Evolutionary conservation across 2,888 invertebrate genomes (phyloP).

Genomic region (Norana najaformis): DNA sequence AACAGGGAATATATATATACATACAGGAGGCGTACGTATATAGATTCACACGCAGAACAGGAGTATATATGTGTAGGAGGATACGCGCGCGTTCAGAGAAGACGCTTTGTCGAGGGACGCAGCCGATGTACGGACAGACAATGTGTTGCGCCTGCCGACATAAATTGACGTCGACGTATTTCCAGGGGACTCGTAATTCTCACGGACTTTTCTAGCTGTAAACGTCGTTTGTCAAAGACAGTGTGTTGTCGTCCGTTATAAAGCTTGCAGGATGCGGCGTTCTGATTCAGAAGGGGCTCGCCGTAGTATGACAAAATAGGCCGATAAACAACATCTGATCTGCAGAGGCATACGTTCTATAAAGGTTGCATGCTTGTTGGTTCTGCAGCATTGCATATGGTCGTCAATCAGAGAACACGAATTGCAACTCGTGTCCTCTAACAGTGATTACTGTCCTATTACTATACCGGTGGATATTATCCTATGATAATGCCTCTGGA

Average conservation of each 20-base stretch:
- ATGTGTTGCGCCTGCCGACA: constrained; percentile 13
- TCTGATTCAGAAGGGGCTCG: neutral
- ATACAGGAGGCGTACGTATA: neutral
- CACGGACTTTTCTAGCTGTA: neutral
- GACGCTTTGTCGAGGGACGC: neutral
- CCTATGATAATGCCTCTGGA: neutral
- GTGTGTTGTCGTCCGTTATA: neutral
- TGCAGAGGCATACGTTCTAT: no score
- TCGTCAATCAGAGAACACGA: no score
- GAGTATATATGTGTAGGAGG: neutral
- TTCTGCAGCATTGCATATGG: no score
- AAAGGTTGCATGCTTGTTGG: no score
- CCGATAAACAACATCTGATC: neutral
- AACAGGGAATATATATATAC: neutral
- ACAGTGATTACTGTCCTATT: no score
- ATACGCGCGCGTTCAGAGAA: neutral
- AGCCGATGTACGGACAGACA: neutral
- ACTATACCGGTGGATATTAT: no score
- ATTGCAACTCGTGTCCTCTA: no score
- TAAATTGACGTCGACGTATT: neutral
- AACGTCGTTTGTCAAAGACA: neutral
- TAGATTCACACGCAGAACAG: neutral
- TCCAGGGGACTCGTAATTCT: neutral
- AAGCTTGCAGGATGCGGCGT: neutral
- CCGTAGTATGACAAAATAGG: no score